These are phyloP conservation scores for Rhynchophorus ferrugineus DNA, from an alignment of 1,140 invertebrate genomes.

Conservation along the genomic window DNA sequence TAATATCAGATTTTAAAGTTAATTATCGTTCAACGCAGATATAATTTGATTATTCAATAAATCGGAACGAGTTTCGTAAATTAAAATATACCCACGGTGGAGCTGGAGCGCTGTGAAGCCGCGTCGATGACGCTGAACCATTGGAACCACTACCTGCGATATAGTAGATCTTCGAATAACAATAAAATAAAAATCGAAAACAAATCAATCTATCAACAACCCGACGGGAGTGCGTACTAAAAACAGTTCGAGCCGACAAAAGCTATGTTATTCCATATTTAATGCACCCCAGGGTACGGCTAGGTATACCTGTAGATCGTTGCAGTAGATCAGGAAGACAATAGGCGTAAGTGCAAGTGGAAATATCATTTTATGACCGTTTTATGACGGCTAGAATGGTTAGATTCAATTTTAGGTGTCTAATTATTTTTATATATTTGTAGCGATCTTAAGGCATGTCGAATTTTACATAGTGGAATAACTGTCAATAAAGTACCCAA, in stretches of 20 bases:
- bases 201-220: slow-evolving; percentile 37
- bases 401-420: no score
- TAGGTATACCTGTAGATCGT: slow-evolving; percentile 18
- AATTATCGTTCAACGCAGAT: no score
- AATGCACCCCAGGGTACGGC: slow-evolving; percentile 26
- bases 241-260: slow-evolving; percentile 29
- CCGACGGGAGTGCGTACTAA: slow-evolving; percentile 26
- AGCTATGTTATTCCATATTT: slow-evolving; percentile 35
- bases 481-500: no score
- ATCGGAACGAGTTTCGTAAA: no score
- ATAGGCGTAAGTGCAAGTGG: slow-evolving; percentile 19
- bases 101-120: no score
- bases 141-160: neutral
- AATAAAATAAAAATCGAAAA: slow-evolving; percentile 30
- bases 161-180: neutral
- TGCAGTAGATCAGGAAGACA: slow-evolving; percentile 13
- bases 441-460: no score
- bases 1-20: no score
- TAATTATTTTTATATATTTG: no score
- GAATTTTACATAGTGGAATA: no score
- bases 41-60: no score
- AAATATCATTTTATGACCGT: slow-evolving; percentile 18
- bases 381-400: no score
- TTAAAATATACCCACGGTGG: no score
- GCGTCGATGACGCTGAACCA: neutral